These are phyloP conservation scores for Eptesicus fuscus DNA, from an alignment of 2,113 vertebrate genomes.

Conservation along the genomic window DNA sequence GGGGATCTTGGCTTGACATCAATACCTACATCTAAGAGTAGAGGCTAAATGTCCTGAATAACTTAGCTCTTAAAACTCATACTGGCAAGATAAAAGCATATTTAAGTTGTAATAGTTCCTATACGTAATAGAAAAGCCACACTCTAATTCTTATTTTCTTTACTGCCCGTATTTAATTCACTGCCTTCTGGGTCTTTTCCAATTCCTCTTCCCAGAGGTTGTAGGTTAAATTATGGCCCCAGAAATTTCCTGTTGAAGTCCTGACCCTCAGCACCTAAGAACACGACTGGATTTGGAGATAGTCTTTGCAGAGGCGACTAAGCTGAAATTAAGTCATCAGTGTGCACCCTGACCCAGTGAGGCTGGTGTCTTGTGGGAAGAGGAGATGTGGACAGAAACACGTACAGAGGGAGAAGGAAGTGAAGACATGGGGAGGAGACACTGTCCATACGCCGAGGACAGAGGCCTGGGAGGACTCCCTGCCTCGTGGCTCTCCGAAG, in stretches of 20 bases:
- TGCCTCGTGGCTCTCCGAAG: rapidly evolving
- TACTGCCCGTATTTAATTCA: neutral
- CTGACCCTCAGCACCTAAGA: neutral
- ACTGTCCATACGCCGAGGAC: too few relatives aligned
- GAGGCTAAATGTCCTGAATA: neutral
- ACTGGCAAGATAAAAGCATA: neutral
- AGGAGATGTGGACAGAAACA: neutral
- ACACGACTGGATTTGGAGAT: neutral
- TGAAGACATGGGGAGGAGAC: neutral
- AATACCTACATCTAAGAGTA: neutral
- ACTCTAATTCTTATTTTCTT: neutral
- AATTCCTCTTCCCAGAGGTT: neutral
- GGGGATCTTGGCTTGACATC: neutral
- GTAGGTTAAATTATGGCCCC: neutral
- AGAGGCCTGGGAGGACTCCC: neutral
- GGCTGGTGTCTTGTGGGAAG: neutral
- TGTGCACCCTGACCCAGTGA: neutral
- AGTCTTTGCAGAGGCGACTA: neutral
- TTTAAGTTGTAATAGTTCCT: neutral
- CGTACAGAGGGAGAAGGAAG: neutral
- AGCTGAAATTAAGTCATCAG: neutral
- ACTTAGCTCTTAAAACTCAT: neutral
- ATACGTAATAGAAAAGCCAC: neutral
- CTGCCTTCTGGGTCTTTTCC: neutral
- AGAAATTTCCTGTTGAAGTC: neutral